These are phyloP conservation scores for Macrostomum lignano DNA, from an alignment of 1,140 invertebrate species.

Conservation along the genomic window DNA sequence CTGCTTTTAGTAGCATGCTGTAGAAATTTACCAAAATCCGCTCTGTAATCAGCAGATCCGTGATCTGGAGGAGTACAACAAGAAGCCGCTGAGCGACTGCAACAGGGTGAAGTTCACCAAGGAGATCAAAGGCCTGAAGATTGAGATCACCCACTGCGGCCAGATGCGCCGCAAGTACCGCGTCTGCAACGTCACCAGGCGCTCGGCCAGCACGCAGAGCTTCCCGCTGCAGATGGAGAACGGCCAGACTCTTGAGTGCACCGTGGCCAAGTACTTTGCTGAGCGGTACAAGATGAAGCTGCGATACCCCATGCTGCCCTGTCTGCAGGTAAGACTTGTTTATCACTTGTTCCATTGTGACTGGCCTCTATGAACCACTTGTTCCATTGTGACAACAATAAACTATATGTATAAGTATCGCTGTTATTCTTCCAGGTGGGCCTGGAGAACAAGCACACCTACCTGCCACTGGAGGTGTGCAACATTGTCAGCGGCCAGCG, in stretches of 20 bases:
- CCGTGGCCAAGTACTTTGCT: constrained; percentile 94
- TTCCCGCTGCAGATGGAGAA: constrained; percentile 97
- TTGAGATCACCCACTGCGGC: constrained; percentile 97
- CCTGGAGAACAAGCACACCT: constrained; percentile 98
- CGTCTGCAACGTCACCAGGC: constrained; percentile 87
- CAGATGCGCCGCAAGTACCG: constrained; percentile 90
- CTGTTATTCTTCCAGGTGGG: too few relatives aligned
- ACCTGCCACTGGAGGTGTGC: constrained; percentile 54
- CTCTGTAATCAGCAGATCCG: too few relatives aligned
- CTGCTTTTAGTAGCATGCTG: too few relatives aligned
- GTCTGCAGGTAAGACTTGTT: too few relatives aligned
- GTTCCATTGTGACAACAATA: too few relatives aligned
- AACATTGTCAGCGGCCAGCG: constrained; percentile 93
- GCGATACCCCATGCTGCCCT: constrained; percentile 80
- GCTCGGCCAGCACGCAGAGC: constrained; percentile 42
- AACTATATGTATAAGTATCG: too few relatives aligned
- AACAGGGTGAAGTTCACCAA: constrained; percentile 98
- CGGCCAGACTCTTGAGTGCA: constrained; percentile 96
- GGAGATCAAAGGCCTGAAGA: constrained; percentile 96
- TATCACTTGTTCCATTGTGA: too few relatives aligned
- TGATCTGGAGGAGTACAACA: constrained; percentile 80
- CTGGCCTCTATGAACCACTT: too few relatives aligned
- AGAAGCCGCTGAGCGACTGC: constrained; percentile 85
- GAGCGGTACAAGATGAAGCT: constrained; percentile 99
- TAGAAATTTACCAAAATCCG: too few relatives aligned